Percentiles rank a stretch among this genome's conserved stretches.
Conservation (phyloP, 2,797 vertebrate species). For the Rachycentron canadum region DNA sequence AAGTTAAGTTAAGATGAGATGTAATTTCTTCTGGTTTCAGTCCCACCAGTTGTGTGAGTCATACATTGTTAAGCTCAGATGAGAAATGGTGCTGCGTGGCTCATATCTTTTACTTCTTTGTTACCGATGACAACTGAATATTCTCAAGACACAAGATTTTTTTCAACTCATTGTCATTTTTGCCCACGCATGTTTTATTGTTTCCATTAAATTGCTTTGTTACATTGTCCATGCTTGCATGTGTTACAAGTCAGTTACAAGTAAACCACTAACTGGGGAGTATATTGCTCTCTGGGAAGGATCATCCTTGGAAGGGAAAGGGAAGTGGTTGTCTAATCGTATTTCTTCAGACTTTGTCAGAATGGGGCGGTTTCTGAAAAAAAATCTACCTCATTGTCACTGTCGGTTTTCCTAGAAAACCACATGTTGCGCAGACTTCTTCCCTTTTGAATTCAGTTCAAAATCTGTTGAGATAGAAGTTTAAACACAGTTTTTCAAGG, state of each 20-base stretch:
- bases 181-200: background rate
- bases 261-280: background rate
- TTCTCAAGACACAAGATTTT: background rate
- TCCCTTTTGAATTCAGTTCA: conserved; percentile 9
- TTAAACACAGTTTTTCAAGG: conserved; percentile 18
- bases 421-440: conserved; percentile 56
- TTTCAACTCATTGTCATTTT: background rate
- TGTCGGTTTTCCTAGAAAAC: conserved; percentile 43
- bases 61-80: conserved; percentile 36
- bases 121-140: background rate
- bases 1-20: conserved; percentile 58
- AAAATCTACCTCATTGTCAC: conserved; percentile 45
- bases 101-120: conserved; percentile 30
- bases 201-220: background rate
- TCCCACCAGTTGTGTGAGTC: conserved; percentile 52
- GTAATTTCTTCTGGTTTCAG: conserved; percentile 52
- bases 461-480: conserved; percentile 15
- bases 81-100: background rate
- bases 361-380: conserved; percentile 6
- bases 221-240: background rate
- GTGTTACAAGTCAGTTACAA: background rate
- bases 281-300: background rate
- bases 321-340: conserved; percentile 35
- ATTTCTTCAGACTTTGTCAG: conserved; percentile 29
- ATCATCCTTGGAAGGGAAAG: conserved; percentile 2